Base-by-base conservation (phyloP, 92 coral and sea anemone species). In the Heteractis magnifica region DNA sequence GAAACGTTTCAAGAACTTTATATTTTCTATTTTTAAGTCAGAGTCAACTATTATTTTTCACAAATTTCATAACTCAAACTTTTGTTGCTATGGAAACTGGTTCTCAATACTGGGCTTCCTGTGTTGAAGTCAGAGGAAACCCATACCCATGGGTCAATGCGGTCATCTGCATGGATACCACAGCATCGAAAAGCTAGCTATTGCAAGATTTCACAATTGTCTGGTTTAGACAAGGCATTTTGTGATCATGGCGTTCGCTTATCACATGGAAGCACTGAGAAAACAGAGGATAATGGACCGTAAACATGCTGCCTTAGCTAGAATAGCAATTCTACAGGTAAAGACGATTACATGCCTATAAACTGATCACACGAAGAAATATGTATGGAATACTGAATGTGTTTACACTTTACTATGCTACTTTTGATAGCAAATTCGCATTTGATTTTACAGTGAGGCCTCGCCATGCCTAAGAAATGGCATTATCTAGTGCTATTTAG, bases 261-360 rank as follows among this genome's bases (percentile, higher is more conserved):
- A 92, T 82, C 99, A 96, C 86, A 94, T 87, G 91, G 98, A 96
- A 86, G 99, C 99, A 5, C 60, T 96, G 76, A 79, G 99, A 76
- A 89, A 87, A 82, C 99, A 96, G 81, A 91, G 99, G 76, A 86
- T 96, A 23, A 85, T 94, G 80, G 99, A 96, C 52, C 90, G 95
- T 75, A 92, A 90, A 78, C 92, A 94, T 26, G 88, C 92, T 11
- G 97, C 99, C 26, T 48, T 90, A 50, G 95, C 88, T 51, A 90
- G 97, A 81, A 87, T 96, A 56, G 90, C 97, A 9, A 70, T 96
- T 5, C 6, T 77, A 6, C 97, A 96, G 99, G 99, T 96, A 92
- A 41, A 44, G 52, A 23, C 68, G 81, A 10, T 23, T 19, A 79
- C 13, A 48, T 78, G 19, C 53, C 18, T 10, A 12, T 18, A 20